These are phyloP conservation scores for Idaea straminata DNA, from an alignment of 2,888 invertebrate genomes.

Conservation along the genomic window DNA sequence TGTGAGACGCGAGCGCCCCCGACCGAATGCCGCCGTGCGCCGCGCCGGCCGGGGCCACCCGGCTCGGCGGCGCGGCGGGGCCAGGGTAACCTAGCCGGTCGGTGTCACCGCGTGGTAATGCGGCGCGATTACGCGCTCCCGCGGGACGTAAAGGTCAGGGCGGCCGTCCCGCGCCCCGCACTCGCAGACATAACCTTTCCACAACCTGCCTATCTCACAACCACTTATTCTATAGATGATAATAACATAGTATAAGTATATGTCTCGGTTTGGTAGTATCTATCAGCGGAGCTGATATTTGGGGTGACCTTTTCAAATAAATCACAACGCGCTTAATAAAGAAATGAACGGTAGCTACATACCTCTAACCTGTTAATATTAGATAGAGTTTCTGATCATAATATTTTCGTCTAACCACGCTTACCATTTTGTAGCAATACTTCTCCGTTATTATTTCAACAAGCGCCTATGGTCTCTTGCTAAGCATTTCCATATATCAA, in stretches of 20 bases:
- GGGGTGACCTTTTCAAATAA: slow-evolving; percentile 43
- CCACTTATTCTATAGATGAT: slow-evolving; percentile 38
- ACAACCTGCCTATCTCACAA: slow-evolving; percentile 46
- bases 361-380: neutral
- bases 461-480: neutral
- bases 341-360: neutral
- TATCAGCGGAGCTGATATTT: slow-evolving; percentile 45
- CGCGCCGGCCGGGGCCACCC: neutral
- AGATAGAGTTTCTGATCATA: neutral
- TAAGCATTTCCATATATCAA: neutral
- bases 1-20: slow-evolving; percentile 32
- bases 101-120: slow-evolving; percentile 48
- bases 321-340: neutral
- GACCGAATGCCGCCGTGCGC: slow-evolving; percentile 29
- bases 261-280: slow-evolving; percentile 39
- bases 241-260: slow-evolving; percentile 45
- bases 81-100: neutral
- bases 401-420: neutral
- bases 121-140: slow-evolving; percentile 51
- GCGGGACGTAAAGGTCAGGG: slow-evolving; percentile 61
- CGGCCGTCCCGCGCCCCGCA: slow-evolving; percentile 34
- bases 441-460: neutral
- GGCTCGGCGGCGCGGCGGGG: neutral
- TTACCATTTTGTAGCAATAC: neutral
- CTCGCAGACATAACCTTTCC: slow-evolving; percentile 49